phyloP scores from a whole-genome alignment of 2,113 vertebrate species.

The Ictalurus punctatus region DNA sequence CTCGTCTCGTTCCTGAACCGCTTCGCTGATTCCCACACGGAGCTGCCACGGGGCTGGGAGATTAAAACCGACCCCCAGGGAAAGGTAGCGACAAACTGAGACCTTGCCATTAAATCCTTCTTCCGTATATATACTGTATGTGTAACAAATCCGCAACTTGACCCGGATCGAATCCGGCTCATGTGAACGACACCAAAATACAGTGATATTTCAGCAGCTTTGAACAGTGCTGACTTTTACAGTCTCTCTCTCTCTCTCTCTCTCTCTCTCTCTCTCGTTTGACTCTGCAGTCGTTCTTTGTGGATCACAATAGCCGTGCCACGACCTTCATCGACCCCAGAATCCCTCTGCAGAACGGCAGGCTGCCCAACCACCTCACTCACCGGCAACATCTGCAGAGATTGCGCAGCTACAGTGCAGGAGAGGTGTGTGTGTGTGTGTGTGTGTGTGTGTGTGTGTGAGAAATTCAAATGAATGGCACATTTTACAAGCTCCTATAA shows the following conservation, averaged over 20 bases:
- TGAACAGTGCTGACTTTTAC: background rate
- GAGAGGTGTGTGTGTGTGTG: slow-evolving; percentile 42
- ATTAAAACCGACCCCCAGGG: slow-evolving; percentile 89
- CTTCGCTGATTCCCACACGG: slow-evolving; percentile 82
- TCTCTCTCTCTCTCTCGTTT: background rate
- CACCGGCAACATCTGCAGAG: slow-evolving; percentile 52
- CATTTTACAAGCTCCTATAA: background rate
- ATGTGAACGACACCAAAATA: background rate
- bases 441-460: slow-evolving; percentile 18
- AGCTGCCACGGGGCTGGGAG: slow-evolving; percentile 87
- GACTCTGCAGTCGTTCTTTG: slow-evolving; percentile 82
- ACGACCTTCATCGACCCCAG: slow-evolving; percentile 89
- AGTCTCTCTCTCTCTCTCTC: background rate
- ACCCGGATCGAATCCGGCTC: background rate
- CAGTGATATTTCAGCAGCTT: background rate
- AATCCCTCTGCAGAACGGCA: slow-evolving; percentile 85
- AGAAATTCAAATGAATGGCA: background rate
- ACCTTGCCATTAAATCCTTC: background rate
- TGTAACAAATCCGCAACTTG: background rate
- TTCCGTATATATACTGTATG: background rate
- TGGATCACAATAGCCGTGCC: slow-evolving; percentile 87
- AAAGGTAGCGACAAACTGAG: slow-evolving; percentile 71
- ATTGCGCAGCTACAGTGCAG: slow-evolving; percentile 53
- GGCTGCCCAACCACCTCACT: slow-evolving; percentile 77
- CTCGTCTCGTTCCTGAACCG: slow-evolving; percentile 89